phyloP scores from a whole-genome alignment of 2,888 invertebrate genomes.

The Tetramorium bicarinatum region DNA sequence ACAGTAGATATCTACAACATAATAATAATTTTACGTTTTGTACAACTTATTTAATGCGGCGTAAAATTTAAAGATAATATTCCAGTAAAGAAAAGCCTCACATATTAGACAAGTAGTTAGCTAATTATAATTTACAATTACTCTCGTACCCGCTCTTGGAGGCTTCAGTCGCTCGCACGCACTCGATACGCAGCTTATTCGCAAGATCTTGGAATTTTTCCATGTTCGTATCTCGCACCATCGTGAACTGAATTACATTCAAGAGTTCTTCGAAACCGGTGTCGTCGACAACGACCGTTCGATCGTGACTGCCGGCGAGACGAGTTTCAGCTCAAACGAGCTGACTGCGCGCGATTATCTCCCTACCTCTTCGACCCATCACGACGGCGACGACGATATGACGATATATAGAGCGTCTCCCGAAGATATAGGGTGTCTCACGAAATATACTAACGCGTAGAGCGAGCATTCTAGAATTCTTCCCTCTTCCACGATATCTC shows the following conservation, averaged over 20 bases:
- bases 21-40: not conserved
- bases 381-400: not conserved
- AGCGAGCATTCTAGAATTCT: not conserved
- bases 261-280: not conserved
- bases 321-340: constrained; percentile 60
- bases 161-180: constrained; percentile 89
- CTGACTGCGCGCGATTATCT: constrained; percentile 69
- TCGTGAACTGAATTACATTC: constrained; percentile 58
- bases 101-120: not conserved
- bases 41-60: not conserved
- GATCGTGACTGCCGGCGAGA: constrained; percentile 75
- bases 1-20: not conserved
- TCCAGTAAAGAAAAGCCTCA: too few species aligned
- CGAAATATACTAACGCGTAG: not conserved
- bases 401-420: not conserved
- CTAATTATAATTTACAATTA: constrained; percentile 19
- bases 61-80: constrained; percentile 6
- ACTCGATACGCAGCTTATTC: constrained; percentile 89
- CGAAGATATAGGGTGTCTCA: constrained; percentile 5
- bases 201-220: constrained; percentile 88
- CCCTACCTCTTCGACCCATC: constrained; percentile 58
- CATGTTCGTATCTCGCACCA: constrained; percentile 79
- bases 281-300: constrained; percentile 67
- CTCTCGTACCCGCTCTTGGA: constrained; percentile 89
- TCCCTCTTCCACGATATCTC: not conserved